Evolutionary conservation across 1,140 invertebrate species (phyloP).

Genomic region (Diachasma alloeum): DNA sequence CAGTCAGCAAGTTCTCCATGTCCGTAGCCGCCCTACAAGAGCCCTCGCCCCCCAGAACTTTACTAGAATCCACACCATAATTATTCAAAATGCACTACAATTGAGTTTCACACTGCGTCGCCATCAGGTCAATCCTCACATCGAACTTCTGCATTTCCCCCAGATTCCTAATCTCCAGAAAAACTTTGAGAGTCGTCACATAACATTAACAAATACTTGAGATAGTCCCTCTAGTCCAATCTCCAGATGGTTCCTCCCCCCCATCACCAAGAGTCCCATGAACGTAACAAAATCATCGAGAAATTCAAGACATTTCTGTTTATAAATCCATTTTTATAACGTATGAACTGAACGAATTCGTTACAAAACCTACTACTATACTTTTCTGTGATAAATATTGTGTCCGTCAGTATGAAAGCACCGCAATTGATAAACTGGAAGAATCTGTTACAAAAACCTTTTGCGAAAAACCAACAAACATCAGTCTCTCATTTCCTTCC

Average conservation of each 20-base stretch:
- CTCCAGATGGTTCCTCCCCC: conserved; percentile 36
- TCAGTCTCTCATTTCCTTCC: conserved; percentile 35
- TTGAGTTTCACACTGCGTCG: conserved; percentile 35
- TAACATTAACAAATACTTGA: conserved; percentile 40
- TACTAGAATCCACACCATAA: conserved; percentile 41
- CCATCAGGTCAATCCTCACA: conserved; percentile 47
- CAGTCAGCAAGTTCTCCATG: conserved; percentile 45
- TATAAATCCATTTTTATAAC: too few species aligned
- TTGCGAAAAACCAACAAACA: not conserved
- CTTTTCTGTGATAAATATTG: not conserved
- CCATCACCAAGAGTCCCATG: conserved; percentile 38
- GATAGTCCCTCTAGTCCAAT: conserved; percentile 47
- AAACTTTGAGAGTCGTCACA: conserved; percentile 43
- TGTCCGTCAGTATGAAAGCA: not conserved
- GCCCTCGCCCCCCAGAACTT: conserved; percentile 29
- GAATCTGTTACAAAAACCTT: not conserved
- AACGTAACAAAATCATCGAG: not conserved
- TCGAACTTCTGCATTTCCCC: conserved; percentile 7
- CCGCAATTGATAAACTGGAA: not conserved
- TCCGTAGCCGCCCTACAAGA: conserved; percentile 22
- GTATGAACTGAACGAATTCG: too few species aligned
- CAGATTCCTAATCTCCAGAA: conserved; percentile 31
- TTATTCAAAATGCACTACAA: conserved; percentile 55
- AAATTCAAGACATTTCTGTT: not conserved
- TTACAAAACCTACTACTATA: too few species aligned